Evolutionary conservation across 2,888 invertebrate genomes (phyloP).

Genomic region (Agrotis segetum): DNA sequence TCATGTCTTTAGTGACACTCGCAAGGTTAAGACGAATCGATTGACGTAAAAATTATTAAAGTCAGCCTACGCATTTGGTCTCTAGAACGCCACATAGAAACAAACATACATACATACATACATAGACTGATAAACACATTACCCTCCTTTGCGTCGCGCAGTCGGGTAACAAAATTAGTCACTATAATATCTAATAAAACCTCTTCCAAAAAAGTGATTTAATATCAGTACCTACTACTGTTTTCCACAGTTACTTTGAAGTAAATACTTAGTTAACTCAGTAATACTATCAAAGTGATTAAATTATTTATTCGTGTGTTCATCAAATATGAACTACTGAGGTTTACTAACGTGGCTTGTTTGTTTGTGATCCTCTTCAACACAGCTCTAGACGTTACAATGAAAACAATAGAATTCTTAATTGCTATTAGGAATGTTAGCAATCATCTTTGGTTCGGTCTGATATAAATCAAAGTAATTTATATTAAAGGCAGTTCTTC

Average conservation of each 20-base stretch:
- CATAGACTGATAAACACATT: too few species aligned
- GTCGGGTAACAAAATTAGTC: too few species aligned
- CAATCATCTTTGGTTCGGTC: conserved; percentile 7
- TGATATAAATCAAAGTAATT: not conserved
- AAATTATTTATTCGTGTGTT: conserved; percentile 16
- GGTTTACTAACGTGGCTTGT: conserved; percentile 13
- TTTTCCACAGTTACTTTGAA: not conserved
- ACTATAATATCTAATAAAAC: too few species aligned
- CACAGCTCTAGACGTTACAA: conserved; percentile 26
- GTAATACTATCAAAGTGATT: not conserved
- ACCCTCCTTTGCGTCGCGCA: too few species aligned
- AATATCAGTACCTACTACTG: not conserved
- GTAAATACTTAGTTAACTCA: not conserved
- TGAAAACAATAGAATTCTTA: conserved; percentile 40
- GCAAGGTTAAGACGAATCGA: too few species aligned
- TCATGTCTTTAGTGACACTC: too few species aligned
- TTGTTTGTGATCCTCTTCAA: conserved; percentile 39
- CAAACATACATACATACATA: too few species aligned
- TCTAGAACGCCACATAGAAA: too few species aligned
- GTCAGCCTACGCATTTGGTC: too few species aligned
- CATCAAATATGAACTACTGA: conserved; percentile 28
- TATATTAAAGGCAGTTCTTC: not conserved
- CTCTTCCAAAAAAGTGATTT: not conserved
- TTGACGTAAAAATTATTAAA: too few species aligned
- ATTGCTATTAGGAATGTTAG: conserved; percentile 26